Base-by-base conservation (phyloP, 2,888 invertebrate genomes). In the Hirtodrosophila duncani region DNA sequence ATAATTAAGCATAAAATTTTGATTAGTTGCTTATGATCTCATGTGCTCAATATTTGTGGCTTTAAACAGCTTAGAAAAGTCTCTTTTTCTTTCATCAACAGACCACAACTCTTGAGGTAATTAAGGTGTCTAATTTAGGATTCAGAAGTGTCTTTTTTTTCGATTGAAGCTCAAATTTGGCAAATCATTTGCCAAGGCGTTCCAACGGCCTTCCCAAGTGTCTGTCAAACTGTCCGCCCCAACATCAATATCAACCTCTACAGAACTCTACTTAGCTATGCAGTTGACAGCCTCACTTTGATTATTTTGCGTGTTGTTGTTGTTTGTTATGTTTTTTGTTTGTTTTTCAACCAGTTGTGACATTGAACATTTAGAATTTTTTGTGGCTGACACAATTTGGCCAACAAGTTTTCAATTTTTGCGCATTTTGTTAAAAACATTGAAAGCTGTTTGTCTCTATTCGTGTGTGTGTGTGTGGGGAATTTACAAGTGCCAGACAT, bases 211-310 rank as follows among this genome's bases (percentile, higher is more conserved):
- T 14, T 9, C 6, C 9, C 8, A 21, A 21, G 30, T 39, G 14
- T 24, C 44, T 51, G 58, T 50, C 58, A 60, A 44, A 60, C 30
- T 18, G 13, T 21, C 43, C 58, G 42, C 51, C 61, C 61, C 29
- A 60, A 60, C 51, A 42, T 9, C n/a, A n/a, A n/a, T n/a, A n/a
- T n/a, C n/a, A 14, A 36, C 23, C n/a, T 30, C 10, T 17, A 13
- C 24, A 14, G 38, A 52, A 67, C 70, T n/a, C n/a, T 63, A 66
- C 71, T 70, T 70, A 57, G 56, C 53, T 66, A 79, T 71, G 77
- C 70, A 71, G 59, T 55, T 75, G 70, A 79, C 70, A 71, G 80
- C 50, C 45, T 50, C 45, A 53, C 14, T 51, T 55, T 50, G 59
- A 52, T 52, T 74, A 24, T 26, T 43, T 75, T 70, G 69, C 60